Percentiles rank a stretch among this genome's conserved stretches.
Conservation (phyloP, 2,888 invertebrate genomes). For the Copidosoma aretas region DNA sequence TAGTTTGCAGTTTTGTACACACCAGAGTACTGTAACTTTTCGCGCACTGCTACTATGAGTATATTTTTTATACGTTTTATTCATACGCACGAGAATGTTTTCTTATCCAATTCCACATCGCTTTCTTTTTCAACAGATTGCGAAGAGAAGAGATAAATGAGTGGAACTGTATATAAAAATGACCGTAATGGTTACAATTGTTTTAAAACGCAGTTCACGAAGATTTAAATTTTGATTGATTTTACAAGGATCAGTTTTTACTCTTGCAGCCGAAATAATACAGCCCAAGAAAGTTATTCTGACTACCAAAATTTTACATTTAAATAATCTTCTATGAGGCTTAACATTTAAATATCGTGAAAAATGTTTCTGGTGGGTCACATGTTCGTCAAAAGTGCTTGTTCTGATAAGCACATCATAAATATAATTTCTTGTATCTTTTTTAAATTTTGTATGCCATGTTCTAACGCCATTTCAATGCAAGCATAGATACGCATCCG, state of each 20-base stretch:
- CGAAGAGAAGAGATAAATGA: background rate
- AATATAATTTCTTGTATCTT: background rate
- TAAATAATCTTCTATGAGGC: constrained; percentile 1
- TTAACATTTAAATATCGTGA: background rate
- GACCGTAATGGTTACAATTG: background rate
- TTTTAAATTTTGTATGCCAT: background rate
- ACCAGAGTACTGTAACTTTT: too few species aligned
- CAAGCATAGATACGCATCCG: constrained; percentile 1
- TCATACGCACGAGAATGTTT: too few species aligned
- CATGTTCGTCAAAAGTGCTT: constrained; percentile 5
- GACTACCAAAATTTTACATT: constrained; percentile 5
- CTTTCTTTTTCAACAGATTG: background rate
- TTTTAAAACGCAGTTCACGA: background rate
- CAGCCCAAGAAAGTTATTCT: constrained; percentile 3
- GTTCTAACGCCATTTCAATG: background rate
- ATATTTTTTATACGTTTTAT: too few species aligned
- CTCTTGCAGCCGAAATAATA: background rate
- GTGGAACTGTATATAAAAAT: background rate
- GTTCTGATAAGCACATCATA: constrained; percentile 8
- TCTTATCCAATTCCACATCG: too few species aligned
- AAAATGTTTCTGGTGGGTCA: background rate
- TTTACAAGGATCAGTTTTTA: background rate
- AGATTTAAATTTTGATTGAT: background rate
- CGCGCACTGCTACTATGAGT: too few species aligned
- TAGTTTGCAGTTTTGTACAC: too few species aligned